These are phyloP conservation scores for Spheniscus mendiculus DNA, from an alignment of 2,113 vertebrate genomes.

Conservation along the genomic window DNA sequence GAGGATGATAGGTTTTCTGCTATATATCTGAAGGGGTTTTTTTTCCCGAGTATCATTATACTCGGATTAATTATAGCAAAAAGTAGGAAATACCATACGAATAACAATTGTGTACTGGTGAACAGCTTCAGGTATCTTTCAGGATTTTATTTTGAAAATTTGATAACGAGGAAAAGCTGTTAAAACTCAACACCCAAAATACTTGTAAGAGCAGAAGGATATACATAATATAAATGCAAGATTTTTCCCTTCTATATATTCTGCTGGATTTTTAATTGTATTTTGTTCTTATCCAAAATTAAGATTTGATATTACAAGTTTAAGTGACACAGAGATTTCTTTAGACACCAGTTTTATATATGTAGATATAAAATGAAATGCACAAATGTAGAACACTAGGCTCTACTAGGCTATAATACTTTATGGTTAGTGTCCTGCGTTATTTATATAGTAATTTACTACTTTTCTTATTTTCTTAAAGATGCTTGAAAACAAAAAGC, in stretches of 20 bases:
- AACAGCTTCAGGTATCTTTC: constrained; percentile 19
- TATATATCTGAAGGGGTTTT: not conserved
- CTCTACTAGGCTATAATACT: not conserved
- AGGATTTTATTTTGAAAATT: constrained; percentile 10
- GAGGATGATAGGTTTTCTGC: not conserved
- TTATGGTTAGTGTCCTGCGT: not conserved
- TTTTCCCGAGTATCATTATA: not conserved
- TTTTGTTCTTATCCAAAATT: not conserved
- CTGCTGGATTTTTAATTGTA: constrained; percentile 1
- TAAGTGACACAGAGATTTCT: constrained; percentile 22
- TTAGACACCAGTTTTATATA: not conserved
- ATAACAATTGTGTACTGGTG: not conserved
- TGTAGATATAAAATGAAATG: constrained; percentile 16
- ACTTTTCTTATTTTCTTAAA: not conserved
- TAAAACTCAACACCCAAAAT: constrained; percentile 6
- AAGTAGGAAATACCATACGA: not conserved
- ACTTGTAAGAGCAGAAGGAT: constrained; percentile 27
- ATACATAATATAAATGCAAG: not conserved
- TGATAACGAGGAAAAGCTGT: constrained; percentile 28
- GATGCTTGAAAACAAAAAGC: not conserved
- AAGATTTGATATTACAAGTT: not conserved
- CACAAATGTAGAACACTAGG: not conserved
- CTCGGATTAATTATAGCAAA: not conserved
- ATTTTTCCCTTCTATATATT: not conserved
- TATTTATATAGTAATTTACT: not conserved